Conservation (phyloP, 2,113 vertebrate species). For the Myrmecophaga tridactyla region DNA sequence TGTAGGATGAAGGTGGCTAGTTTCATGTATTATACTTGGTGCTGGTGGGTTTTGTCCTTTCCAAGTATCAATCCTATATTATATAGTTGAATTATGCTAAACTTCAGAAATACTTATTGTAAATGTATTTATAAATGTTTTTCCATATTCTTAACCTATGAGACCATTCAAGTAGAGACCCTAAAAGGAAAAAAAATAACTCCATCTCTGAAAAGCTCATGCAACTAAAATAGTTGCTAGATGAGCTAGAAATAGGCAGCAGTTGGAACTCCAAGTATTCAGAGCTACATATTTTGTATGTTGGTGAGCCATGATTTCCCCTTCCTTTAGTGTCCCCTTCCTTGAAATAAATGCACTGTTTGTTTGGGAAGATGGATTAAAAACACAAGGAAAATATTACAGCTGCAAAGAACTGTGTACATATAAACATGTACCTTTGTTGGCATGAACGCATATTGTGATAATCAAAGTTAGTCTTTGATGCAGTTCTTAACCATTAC, state of each 20-base stretch:
- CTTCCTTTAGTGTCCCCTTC: not conserved
- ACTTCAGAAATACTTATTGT: not conserved
- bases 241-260: not conserved
- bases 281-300: not conserved
- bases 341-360: not conserved
- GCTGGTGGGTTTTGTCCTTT: not conserved
- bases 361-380: not conserved
- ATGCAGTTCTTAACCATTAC: not conserved
- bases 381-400: not conserved
- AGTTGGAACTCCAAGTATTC: not conserved
- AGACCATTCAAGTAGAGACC: not conserved
- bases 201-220: constrained; percentile 58
- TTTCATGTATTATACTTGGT: not conserved
- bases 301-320: not conserved
- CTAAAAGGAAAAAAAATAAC: not conserved
- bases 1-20: not conserved
- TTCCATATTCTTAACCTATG: not conserved
- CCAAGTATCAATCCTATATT: not conserved
- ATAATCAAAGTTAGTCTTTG: not conserved
- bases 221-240: constrained; percentile 17
- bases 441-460: not conserved
- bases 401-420: not conserved
- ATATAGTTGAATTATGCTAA: not conserved
- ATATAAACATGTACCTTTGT: not conserved
- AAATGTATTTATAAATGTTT: constrained; percentile 2